These are phyloP conservation scores for Tursiops truncatus DNA, from an alignment of 2,113 vertebrate species.

Conservation along the genomic window DNA sequence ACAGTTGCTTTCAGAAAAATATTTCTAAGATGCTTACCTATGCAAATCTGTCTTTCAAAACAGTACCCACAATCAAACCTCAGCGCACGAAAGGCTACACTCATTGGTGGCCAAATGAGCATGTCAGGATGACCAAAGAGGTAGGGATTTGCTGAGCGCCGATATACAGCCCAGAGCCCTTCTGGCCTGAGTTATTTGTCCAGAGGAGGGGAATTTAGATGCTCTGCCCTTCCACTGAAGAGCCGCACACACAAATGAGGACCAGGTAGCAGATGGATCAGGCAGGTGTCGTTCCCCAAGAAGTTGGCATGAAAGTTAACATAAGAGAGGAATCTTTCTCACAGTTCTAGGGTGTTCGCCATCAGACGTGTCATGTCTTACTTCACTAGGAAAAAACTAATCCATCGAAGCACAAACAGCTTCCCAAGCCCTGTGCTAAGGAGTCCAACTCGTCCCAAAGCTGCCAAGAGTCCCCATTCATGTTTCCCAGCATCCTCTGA, in stretches of 20 bases:
- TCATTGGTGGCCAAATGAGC: slow-evolving; percentile 43
- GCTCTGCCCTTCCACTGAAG: neutral
- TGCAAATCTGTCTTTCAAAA: slow-evolving; percentile 83
- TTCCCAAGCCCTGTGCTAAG: neutral
- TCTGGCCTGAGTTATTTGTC: neutral
- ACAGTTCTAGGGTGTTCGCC: neutral
- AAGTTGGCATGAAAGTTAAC: neutral
- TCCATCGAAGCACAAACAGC: neutral
- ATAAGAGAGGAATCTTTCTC: neutral
- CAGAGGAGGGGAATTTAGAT: neutral
- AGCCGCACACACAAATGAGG: neutral
- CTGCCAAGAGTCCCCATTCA: neutral
- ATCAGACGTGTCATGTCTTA: neutral
- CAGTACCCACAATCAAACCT: slow-evolving; percentile 68
- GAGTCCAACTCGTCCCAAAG: neutral
- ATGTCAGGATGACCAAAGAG: slow-evolving; percentile 44
- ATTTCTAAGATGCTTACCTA: slow-evolving; percentile 83
- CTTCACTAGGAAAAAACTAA: neutral
- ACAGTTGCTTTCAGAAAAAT: slow-evolving; percentile 87
- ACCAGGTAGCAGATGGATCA: neutral
- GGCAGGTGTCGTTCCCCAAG: neutral
- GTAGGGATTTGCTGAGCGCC: slow-evolving; percentile 10
- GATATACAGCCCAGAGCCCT: slow-evolving; percentile 68
- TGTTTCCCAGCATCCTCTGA: neutral
- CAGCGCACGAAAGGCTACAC: slow-evolving; percentile 70